Percentiles rank a stretch among this genome's conserved stretches.
These are phyloP conservation scores for Drosophila atripex DNA, from an alignment of 2,888 invertebrate genomes.

Conservation along the genomic window DNA sequence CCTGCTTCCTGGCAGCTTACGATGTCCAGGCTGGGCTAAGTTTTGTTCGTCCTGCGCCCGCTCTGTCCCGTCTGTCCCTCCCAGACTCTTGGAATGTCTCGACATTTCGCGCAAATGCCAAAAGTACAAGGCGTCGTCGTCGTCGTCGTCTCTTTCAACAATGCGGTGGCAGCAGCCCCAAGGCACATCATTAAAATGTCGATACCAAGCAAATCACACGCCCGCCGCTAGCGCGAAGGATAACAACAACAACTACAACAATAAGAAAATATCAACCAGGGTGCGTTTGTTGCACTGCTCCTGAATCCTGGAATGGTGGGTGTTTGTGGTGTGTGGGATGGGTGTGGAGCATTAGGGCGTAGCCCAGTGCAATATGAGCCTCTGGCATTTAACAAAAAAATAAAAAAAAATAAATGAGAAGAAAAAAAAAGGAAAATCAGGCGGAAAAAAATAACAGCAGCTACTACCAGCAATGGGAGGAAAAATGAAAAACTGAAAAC, in stretches of 20 bases:
- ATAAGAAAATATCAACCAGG: slow-evolving; percentile 51
- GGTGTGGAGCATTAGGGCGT: slow-evolving; percentile 53
- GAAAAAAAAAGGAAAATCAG: background rate
- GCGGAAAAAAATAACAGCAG: slow-evolving; percentile 21
- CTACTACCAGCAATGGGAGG: slow-evolving; percentile 3
- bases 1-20: slow-evolving; percentile 15
- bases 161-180: slow-evolving; percentile 64
- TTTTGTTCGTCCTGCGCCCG: background rate
- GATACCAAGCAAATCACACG: slow-evolving; percentile 81
- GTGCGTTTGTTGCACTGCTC: slow-evolving; percentile 56
- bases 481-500: slow-evolving; percentile 26
- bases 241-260: slow-evolving; percentile 50
- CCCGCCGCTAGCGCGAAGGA: slow-evolving; percentile 66
- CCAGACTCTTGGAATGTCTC: slow-evolving; percentile 49
- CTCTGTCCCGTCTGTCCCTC: background rate
- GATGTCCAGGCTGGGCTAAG: slow-evolving; percentile 22
- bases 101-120: slow-evolving; percentile 53
- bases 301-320: slow-evolving; percentile 4
- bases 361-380: slow-evolving; percentile 67
- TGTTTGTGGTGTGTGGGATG: slow-evolving; percentile 4
- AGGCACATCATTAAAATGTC: slow-evolving; percentile 83
- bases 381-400: slow-evolving; percentile 69
- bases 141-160: slow-evolving; percentile 50
- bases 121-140: slow-evolving; percentile 61
- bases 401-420: too few species aligned